Percentiles rank a stretch among this genome's conserved stretches.
Evolutionary conservation across 2,797 vertebrate genomes (phyloP).

Genomic region (Phataginus tricuspis): DNA sequence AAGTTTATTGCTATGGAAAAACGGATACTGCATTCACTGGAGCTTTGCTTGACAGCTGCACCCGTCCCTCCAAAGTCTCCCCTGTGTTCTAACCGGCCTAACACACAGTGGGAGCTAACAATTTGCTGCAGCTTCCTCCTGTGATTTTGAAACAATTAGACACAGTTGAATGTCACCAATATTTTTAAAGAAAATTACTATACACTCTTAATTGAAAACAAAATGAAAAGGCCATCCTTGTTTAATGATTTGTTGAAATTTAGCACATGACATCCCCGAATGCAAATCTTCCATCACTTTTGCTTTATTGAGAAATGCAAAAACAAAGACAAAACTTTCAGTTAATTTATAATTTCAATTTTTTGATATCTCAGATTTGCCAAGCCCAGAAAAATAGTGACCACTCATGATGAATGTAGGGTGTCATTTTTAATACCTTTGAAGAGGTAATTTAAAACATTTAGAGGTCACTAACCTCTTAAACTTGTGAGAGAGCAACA

Average conservation of each 20-base stretch:
- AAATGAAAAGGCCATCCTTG: conserved; percentile 56
- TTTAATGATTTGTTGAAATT: conserved; percentile 57
- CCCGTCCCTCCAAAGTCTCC: conserved; percentile 49
- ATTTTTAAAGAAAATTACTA: conserved; percentile 50
- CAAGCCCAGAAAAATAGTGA: not conserved
- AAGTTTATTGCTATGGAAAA: conserved; percentile 51
- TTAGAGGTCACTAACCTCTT: not conserved
- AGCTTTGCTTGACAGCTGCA: conserved; percentile 14
- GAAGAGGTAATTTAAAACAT: not conserved
- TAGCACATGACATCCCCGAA: conserved; percentile 28
- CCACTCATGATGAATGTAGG: not conserved
- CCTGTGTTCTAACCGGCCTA: conserved; percentile 35
- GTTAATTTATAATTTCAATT: not conserved
- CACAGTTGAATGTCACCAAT: not conserved
- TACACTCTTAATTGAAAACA: conserved; percentile 63
- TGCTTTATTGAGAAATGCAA: not conserved
- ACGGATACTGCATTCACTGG: not conserved
- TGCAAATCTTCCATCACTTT: conserved; percentile 27
- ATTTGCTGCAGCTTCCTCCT: not conserved
- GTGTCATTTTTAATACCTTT: not conserved
- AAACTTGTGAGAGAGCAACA: not conserved
- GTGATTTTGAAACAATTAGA: not conserved
- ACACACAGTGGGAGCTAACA: conserved; percentile 21
- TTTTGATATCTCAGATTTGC: conserved; percentile 14
- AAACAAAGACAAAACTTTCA: not conserved